These are phyloP conservation scores for Xyrauchen texanus DNA, from an alignment of 2,113 vertebrate species.

Conservation along the genomic window DNA sequence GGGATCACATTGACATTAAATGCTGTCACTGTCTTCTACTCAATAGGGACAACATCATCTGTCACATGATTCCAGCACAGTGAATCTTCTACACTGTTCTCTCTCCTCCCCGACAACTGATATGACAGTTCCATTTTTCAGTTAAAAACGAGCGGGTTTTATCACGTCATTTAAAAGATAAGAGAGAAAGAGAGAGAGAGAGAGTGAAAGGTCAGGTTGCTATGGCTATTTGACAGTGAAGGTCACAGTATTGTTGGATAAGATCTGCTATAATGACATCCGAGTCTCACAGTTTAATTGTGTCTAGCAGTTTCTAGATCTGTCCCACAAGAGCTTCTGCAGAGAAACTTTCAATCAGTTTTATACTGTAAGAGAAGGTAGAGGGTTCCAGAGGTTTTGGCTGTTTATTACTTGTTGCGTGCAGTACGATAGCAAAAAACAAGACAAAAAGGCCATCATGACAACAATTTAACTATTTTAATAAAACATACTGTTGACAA, in stretches of 20 bases:
- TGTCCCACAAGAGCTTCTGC: conserved; percentile 3
- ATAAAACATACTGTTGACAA: too few relatives aligned
- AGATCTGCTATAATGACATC: conserved; percentile 61
- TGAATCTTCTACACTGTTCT: too few relatives aligned
- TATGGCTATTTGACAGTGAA: conserved; percentile 65
- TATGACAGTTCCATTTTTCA: background rate
- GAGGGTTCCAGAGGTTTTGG: too few relatives aligned
- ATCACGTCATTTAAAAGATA: conserved; percentile 33
- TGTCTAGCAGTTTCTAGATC: conserved; percentile 4
- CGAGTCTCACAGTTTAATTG: conserved; percentile 48
- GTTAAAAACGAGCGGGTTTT: background rate
- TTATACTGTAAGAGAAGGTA: background rate
- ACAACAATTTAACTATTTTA: too few relatives aligned
- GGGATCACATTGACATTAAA: conserved; percentile 37
- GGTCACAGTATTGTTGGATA: conserved; percentile 63
- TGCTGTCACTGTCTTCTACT: conserved; percentile 15
- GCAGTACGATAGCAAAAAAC: too few relatives aligned
- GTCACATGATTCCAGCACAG: conserved; percentile 6
- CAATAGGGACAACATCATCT: conserved; percentile 23
- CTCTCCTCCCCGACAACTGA: background rate
- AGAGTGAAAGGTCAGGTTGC: conserved; percentile 53
- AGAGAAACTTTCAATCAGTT: conserved; percentile 8
- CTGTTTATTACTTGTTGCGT: too few relatives aligned
- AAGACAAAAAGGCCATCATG: too few relatives aligned
- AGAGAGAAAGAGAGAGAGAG: conserved; percentile 41